phyloP scores from a whole-genome alignment of 23 tunicate species.

The Trididemnum clinides region DNA sequence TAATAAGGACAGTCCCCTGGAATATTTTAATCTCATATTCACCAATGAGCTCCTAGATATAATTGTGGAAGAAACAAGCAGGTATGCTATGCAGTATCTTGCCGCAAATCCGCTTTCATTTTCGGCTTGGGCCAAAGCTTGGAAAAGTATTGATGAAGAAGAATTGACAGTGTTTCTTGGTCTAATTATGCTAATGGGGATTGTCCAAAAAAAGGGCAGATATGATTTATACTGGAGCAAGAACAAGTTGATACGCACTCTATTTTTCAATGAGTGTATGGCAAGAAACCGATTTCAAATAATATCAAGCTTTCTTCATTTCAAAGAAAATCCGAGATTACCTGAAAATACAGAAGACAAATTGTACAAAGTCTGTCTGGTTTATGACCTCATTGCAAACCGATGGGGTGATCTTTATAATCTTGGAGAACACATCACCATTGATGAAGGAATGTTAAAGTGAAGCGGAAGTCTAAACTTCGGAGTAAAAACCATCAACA shows the following conservation, averaged over 20 bases:
- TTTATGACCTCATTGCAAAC: background rate
- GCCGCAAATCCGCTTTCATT: conserved; percentile 7
- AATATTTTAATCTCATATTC: background rate
- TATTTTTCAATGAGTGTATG: background rate
- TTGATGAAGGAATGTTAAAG: background rate
- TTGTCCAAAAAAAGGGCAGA: background rate
- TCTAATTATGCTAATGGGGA: background rate
- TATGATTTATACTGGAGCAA: background rate
- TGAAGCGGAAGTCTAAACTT: background rate
- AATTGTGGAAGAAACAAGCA: background rate
- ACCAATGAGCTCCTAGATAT: background rate
- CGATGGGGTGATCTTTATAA: background rate
- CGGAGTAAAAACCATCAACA: too few relatives aligned
- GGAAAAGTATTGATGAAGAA: background rate
- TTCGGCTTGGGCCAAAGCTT: background rate
- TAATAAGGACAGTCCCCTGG: conserved; percentile 17
- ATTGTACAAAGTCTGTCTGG: background rate
- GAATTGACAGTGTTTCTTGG: background rate
- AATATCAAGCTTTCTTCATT: background rate
- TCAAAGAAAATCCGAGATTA: background rate
- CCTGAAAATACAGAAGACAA: too few relatives aligned
- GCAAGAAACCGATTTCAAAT: background rate
- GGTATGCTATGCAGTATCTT: conserved; percentile 7
- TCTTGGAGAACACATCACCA: background rate
- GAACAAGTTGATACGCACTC: background rate